Base-by-base conservation (phyloP, 2,113 vertebrate species). In the Excalfactoria chinensis region DNA sequence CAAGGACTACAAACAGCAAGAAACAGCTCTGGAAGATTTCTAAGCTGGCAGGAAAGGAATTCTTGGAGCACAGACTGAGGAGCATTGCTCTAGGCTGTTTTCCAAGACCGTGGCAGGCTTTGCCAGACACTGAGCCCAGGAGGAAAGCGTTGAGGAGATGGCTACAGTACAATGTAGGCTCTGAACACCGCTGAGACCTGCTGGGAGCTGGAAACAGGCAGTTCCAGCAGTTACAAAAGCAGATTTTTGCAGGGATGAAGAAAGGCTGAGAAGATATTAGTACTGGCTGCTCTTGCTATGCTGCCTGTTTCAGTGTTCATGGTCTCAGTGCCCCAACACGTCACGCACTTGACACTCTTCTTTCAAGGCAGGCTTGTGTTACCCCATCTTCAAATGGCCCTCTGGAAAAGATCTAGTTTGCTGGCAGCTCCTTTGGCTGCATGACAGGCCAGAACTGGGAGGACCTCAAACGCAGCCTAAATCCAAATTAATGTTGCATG, bases 241-340 rank as follows among this genome's bases (percentile, higher is more conserved):
- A 55, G 63, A n/a, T 21, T 75, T 71, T 41, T 44, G 40, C 18
- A 43, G 58, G 22, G 64, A 5, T 11, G 34, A 21, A 15, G 32
- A 53, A 59, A 51, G 44, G 25, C 34, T 1, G 3, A 66, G 43
- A 70, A 1, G 0, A n/a, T 44, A 15, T 3, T 56, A 64, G 41
- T 74, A 53, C 49, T 14, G 19, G 43, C 11, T 4, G 0, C 22
- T 43, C 62, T 19, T 14, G 58, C 46, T 25, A 1, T 2, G 21
- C 8, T 37, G 56, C 30, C 11, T 2, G 0, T 3, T 34, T 43
- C 43, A 40, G 48, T 16, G 3, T 7, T 44, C 34, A 9, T 0
- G 2, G 8, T 23, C 48, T 22, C 37, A 23, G 62, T 23, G 20
- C 56, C n/a, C 34, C 1, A 2, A 19, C 35, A 56, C 2, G 13